These are phyloP conservation scores for Gibbula magus DNA, from an alignment of 2,888 invertebrate species.

Conservation along the genomic window DNA sequence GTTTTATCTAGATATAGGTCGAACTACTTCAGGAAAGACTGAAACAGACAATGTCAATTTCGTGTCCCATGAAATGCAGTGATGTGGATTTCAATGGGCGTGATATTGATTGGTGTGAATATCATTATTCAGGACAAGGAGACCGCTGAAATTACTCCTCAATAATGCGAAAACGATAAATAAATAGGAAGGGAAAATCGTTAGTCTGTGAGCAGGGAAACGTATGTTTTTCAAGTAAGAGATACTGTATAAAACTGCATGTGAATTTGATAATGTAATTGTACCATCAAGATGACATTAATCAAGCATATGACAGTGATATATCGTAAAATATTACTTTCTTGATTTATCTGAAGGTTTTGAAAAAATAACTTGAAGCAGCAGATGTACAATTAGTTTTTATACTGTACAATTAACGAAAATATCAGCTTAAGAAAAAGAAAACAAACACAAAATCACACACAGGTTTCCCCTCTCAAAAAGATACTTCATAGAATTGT, in stretches of 20 bases:
- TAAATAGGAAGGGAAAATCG: conserved; percentile 1
- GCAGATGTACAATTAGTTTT: too few relatives aligned
- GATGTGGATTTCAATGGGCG: conserved; percentile 15
- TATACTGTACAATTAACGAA: too few relatives aligned
- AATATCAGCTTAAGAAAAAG: too few relatives aligned
- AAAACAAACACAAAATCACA: too few relatives aligned
- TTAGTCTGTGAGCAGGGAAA: background rate
- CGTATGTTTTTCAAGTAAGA: background rate
- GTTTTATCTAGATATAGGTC: too few relatives aligned
- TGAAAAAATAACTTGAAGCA: too few relatives aligned
- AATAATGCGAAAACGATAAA: conserved; percentile 21
- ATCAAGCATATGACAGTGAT: background rate
- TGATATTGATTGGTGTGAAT: conserved; percentile 17
- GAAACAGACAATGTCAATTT: conserved; percentile 14
- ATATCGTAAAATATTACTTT: too few relatives aligned
- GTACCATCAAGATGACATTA: background rate
- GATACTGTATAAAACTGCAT: background rate
- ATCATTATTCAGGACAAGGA: background rate
- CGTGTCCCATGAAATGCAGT: conserved; percentile 12
- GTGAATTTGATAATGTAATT: background rate
- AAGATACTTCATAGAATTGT: too few relatives aligned
- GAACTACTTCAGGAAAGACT: too few relatives aligned
- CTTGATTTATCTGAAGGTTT: too few relatives aligned
- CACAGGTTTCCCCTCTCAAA: too few relatives aligned
- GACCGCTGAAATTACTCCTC: background rate